Evolutionary conservation across 1,140 invertebrate genomes (phyloP).

Genomic region (Bombus pyrosoma): DNA sequence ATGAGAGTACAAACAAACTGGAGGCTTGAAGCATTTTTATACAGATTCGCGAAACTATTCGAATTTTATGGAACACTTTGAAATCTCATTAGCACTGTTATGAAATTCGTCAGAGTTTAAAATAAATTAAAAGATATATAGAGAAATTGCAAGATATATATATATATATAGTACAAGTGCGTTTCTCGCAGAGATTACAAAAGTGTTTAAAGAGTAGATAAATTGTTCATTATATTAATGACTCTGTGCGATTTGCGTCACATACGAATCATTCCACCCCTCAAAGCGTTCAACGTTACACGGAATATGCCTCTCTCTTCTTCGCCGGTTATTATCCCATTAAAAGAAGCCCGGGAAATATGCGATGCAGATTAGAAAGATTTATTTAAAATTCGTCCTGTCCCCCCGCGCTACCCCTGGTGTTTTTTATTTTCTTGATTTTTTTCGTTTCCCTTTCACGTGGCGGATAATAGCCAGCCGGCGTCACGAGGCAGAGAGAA

Average conservation of each 20-base stretch:
- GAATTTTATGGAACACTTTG: too few relatives aligned
- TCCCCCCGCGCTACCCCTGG: too few relatives aligned
- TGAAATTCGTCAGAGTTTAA: too few relatives aligned
- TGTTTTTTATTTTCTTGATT: background rate
- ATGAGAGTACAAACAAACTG: background rate
- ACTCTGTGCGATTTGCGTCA: background rate
- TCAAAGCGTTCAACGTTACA: constrained; percentile 2
- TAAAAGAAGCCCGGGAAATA: constrained; percentile 21
- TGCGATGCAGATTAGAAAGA: constrained; percentile 32
- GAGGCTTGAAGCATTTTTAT: too few relatives aligned
- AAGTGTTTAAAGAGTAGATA: too few relatives aligned
- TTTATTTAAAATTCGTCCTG: constrained; percentile 37
- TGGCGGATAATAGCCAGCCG: constrained; percentile 37
- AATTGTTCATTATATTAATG: too few relatives aligned
- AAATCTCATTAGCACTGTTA: too few relatives aligned
- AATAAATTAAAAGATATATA: too few relatives aligned
- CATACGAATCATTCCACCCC: background rate
- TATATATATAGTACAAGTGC: too few relatives aligned
- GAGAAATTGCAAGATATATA: too few relatives aligned
- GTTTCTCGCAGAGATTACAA: too few relatives aligned
- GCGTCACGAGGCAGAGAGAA: constrained; percentile 10
- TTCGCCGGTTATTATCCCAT: constrained; percentile 4
- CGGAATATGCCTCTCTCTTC: background rate
- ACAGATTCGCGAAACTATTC: too few relatives aligned
- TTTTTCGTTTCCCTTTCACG: constrained; percentile 16